Evolutionary conservation across 2,113 vertebrate species (phyloP), one percentile per base, ranked within the genome.

Genomic region (Saimiri boliviensis): DNA sequence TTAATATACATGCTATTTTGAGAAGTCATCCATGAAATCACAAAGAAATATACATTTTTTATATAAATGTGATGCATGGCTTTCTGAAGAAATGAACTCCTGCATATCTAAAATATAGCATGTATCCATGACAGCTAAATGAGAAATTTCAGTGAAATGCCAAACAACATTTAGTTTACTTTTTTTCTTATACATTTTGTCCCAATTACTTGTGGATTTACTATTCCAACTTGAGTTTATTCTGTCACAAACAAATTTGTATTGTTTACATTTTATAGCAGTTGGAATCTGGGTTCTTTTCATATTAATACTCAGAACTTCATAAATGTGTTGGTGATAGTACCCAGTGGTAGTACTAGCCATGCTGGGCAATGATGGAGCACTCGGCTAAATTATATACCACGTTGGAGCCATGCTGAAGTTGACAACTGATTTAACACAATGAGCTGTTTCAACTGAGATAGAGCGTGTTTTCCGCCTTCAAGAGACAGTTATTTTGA

Each of bases 401-500:
- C 81, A 85, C 47, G 93, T 93, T 73, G 95, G 89, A 97, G 94
- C 56, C 68, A 66, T 21, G 49, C 89, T 97, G 97, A 98, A 95
- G 80, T 66, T 97, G 96, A 96, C 96, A 96, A 96, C 93, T 97
- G 97, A 98, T 98, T 98, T 98, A 97, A 93, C 94, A 84, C 97
- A 93, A 86, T 80, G 91, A 97, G 96, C 54, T 88, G 16, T 86
- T 97, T 97, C 89, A 96, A 92, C 86, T n/a, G 89, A 93, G 84
- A 97, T 47, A 82, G 90, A 77, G n/a, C 89, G 96, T 98, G 83
- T 97, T 98, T 93, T 87, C 87, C 96, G 89, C 97, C 97, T 98
- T 98, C 95, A 98, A 94, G 92, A 97, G 98, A 97, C 98, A 97
- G 97, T 98, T 98, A 98, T 98, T 98, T 97, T 98, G 98, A 98